Evolutionary conservation across 2,797 vertebrate genomes (phyloP).

Genomic region (Spinus olivaceus): DNA sequence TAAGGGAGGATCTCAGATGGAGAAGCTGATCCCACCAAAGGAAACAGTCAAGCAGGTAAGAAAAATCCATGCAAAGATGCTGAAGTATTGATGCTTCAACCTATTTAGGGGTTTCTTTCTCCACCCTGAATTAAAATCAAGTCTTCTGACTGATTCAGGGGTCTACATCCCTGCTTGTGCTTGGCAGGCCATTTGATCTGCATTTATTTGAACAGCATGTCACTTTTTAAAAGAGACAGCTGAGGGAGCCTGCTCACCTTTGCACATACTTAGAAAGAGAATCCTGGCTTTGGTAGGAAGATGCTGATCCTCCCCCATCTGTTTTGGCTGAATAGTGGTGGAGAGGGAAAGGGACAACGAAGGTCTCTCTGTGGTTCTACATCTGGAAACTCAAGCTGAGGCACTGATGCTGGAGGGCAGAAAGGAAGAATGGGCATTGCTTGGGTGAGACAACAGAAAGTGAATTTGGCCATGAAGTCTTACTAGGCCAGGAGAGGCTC

Average conservation of each 20-base stretch:
- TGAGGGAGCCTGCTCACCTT: not conserved
- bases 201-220: not conserved
- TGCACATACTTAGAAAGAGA: not conserved
- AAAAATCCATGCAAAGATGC: not conserved
- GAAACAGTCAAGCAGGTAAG: not conserved
- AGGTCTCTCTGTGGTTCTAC: not conserved
- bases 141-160: not conserved
- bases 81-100: not conserved
- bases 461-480: not conserved
- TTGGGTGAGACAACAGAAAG: not conserved
- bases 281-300: not conserved
- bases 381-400: not conserved
- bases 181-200: not conserved
- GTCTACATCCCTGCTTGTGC: not conserved
- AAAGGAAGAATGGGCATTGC: not conserved
- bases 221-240: not conserved
- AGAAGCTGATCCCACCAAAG: not conserved
- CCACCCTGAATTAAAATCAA: not conserved
- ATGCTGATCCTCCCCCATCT: not conserved
- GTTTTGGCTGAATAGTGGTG: not conserved
- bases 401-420: not conserved
- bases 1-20: not conserved
- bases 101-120: not conserved
- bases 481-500: not conserved
- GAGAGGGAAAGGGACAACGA: not conserved